phyloP scores from a whole-genome alignment of 1,140 invertebrate genomes.

The Brachionus rubens region DNA sequence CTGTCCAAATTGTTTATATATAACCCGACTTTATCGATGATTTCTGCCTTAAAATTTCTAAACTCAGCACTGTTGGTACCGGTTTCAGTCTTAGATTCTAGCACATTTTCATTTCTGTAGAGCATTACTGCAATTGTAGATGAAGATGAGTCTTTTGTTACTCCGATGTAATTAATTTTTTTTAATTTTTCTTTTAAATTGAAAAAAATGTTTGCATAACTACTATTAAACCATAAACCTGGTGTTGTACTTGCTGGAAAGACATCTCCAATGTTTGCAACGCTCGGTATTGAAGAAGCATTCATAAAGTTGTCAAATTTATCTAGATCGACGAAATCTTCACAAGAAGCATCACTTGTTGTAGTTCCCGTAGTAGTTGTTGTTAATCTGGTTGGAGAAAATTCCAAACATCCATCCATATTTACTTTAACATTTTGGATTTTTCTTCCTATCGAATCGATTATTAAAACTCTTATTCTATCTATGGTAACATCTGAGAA shows the following conservation, averaged over 20 bases:
- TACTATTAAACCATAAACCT: neutral
- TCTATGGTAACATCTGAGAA: neutral
- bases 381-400: neutral
- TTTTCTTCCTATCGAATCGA: neutral
- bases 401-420: neutral
- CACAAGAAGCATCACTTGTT: neutral
- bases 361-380: neutral
- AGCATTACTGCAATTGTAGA: neutral
- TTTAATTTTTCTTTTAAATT: neutral
- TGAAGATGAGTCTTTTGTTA: neutral
- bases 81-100: neutral
- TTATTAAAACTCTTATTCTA: neutral
- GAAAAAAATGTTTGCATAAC: neutral
- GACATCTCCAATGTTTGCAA: neutral
- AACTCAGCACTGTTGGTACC: neutral
- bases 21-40: neutral
- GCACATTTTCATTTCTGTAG: neutral
- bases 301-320: neutral
- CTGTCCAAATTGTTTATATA: neutral
- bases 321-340: slow-evolving; percentile 14
- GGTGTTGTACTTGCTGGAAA: neutral
- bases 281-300: slow-evolving; percentile 10
- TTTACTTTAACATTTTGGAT: neutral
- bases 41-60: neutral
- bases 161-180: neutral